Evolutionary conservation across 53 echinoderm and acorn worm genomes (phyloP), one percentile per base, ranked within the genome.

Genomic region (Hippasteria phrygiana): DNA sequence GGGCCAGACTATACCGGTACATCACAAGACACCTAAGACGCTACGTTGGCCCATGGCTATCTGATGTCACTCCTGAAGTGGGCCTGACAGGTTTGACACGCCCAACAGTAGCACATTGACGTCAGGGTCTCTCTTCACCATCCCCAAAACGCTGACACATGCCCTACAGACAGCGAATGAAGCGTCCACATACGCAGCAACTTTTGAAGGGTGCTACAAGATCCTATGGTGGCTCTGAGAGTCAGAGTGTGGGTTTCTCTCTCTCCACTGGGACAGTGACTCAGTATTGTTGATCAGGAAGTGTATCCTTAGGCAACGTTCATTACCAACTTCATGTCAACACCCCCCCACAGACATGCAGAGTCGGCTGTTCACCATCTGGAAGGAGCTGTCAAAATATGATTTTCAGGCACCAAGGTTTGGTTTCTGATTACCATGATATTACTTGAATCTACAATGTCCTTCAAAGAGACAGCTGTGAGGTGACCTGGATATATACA

Each of bases 261-360:
- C 3, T 35, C 26, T 51, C 78, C 55, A 12, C 10, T 1, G 78
- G 56, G 59, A 78, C n/a, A 3, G 59, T 78, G 78, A 78, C 78
- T 78, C 78, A 78, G 36, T 78, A 38, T 55, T 35, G 36, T 26
- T 12, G 40, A 78, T 55, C 56, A 78, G 78, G 78, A 78, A 78
- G 78, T 78, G 56, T 62, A 62, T 78, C 55, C 78, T 55, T 56
- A 20, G 56, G 78, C 55, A 55, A 55, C 29, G 36, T 66, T 66
- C 67, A 66, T 35, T 66, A 66, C 17, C 13, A 35, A 66, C 67
- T 24, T 24, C 67, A 66, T 38, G 78, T 36, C 2, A 55, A 35
- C 9, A 55, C 56, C 78, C 53, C 22, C 56, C n/a, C 51, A 75
- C 14, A 75, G 28, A 51, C 45, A 45, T 26, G 28, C 48, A 72